Evolutionary conservation across 2,888 invertebrate genomes (phyloP).

Genomic region (Laothoe populi): DNA sequence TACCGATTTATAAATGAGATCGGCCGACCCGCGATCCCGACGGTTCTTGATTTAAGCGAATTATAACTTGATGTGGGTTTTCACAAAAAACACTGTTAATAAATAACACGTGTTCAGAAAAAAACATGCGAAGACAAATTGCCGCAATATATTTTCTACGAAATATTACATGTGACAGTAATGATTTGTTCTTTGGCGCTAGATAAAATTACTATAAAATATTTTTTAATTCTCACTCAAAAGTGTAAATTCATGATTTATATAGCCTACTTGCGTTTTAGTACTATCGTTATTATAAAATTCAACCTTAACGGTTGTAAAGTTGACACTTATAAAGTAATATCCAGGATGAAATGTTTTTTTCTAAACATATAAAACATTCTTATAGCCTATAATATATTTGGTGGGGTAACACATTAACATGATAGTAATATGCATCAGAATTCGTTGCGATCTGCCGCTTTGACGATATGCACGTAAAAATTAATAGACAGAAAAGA

Average conservation of each 20-base stretch:
- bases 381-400: no score
- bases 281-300: no score
- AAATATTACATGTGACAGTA: slow-evolving; percentile 50
- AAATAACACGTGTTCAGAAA: slow-evolving; percentile 75
- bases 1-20: slow-evolving; percentile 82
- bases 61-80: slow-evolving; percentile 81
- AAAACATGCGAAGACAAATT: slow-evolving; percentile 80
- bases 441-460: no score
- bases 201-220: not conserved
- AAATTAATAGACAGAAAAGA: no score
- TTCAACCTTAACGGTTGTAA: no score
- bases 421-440: no score
- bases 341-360: no score
- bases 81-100: slow-evolving; percentile 74
- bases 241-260: not conserved
- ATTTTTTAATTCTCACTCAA: not conserved
- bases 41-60: slow-evolving; percentile 77
- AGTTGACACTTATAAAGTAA: no score
- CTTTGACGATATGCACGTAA: no score
- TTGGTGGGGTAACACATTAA: no score
- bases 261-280: no score
- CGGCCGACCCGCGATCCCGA: slow-evolving; percentile 68
- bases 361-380: no score
- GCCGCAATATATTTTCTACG: slow-evolving; percentile 65
- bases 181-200: slow-evolving; percentile 20